phyloP scores from a whole-genome alignment of 2,888 invertebrate species.

The Folsomia candida region DNA sequence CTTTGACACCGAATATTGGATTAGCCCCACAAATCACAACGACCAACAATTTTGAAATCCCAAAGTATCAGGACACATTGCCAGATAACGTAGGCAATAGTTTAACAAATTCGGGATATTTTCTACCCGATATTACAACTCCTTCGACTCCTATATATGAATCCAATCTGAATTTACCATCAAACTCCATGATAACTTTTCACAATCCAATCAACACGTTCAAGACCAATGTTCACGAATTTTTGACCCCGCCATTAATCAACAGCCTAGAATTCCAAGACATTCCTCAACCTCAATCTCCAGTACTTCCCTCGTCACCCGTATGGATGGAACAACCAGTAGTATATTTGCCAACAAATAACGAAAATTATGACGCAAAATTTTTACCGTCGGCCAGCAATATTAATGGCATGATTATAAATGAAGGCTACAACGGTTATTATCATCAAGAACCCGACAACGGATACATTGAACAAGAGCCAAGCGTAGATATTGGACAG shows the following conservation, averaged over 20 bases:
- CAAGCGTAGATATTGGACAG: too few relatives aligned
- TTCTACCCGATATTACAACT: background rate
- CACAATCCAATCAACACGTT: slow-evolving; percentile 31
- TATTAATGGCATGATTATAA: too few relatives aligned
- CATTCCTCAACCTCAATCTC: background rate
- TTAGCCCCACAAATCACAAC: too few relatives aligned
- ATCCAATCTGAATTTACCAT: too few relatives aligned
- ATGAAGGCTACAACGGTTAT: background rate
- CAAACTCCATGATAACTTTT: background rate
- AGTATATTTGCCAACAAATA: background rate
- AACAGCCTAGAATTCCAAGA: background rate
- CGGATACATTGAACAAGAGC: background rate
- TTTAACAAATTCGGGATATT: slow-evolving; percentile 3
- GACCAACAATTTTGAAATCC: too few relatives aligned
- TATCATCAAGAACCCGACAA: background rate
- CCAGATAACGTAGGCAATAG: too few relatives aligned
- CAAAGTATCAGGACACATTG: too few relatives aligned
- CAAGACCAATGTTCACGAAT: slow-evolving; percentile 21
- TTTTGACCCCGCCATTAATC: slow-evolving; percentile 22
- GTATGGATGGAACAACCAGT: background rate
- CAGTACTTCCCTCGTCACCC: too few relatives aligned
- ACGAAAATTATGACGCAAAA: background rate
- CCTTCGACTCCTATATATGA: background rate
- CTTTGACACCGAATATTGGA: too few relatives aligned
- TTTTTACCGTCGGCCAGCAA: background rate